Percentiles rank a stretch among this genome's conserved stretches.
phyloP scores from a whole-genome alignment of 2,797 vertebrate genomes.

The Lutra lutra region DNA sequence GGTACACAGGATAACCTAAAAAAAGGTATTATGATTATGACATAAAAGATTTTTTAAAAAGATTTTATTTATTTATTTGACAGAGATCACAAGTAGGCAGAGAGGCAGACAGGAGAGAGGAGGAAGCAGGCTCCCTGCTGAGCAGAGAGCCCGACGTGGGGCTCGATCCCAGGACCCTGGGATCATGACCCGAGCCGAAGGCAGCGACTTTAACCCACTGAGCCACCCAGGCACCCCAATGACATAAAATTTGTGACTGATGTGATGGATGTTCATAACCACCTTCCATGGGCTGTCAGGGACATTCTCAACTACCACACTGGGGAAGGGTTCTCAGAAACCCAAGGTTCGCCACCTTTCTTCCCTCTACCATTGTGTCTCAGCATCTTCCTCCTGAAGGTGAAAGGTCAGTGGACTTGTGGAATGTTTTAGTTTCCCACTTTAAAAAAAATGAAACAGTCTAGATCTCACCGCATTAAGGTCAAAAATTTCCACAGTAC shows the following conservation, averaged over 20 bases:
- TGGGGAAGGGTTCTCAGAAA: not conserved
- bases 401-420: not conserved
- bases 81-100: too few relatives aligned
- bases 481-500: constrained; percentile 62
- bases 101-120: too few relatives aligned
- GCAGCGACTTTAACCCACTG: too few relatives aligned
- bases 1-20: not conserved
- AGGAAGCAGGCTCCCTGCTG: too few relatives aligned
- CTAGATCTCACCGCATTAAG: constrained; percentile 25
- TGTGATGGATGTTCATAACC: not conserved
- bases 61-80: too few relatives aligned
- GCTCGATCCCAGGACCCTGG: too few relatives aligned
- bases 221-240: too few relatives aligned
- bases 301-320: not conserved
- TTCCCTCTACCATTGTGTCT: not conserved
- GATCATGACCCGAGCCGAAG: too few relatives aligned
- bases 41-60: not conserved
- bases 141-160: too few relatives aligned
- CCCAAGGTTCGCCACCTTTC: not conserved
- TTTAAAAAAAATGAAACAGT: constrained; percentile 10
- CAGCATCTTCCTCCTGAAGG: not conserved
- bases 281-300: not conserved
- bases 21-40: not conserved
- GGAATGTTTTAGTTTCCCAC: constrained; percentile 33
- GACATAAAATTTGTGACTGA: not conserved